Percentiles rank a stretch among this genome's conserved stretches.
phyloP scores from a whole-genome alignment of 2,888 invertebrate species.

The Hyposoter didymator region DNA sequence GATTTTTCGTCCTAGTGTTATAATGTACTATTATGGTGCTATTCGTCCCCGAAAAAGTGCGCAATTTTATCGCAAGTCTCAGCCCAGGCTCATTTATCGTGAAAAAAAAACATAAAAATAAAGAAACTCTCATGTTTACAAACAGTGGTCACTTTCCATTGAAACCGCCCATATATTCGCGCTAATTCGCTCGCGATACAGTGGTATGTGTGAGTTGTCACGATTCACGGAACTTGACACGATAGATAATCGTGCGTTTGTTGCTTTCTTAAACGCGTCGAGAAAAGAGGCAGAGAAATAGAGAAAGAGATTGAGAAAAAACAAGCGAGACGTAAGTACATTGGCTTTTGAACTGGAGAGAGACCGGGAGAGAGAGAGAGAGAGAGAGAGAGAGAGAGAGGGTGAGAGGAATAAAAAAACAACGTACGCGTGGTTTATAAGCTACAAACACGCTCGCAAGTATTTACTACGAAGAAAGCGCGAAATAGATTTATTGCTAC shows the following conservation, averaged over 20 bases:
- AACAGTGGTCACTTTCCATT: background rate
- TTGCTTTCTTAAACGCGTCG: constrained; percentile 46
- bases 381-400: too few species aligned
- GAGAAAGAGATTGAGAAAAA: constrained; percentile 17
- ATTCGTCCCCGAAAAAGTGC: background rate
- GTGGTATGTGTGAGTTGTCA: constrained; percentile 25
- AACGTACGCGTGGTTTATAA: constrained; percentile 32
- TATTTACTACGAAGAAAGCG: constrained; percentile 64
- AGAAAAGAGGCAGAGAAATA: background rate
- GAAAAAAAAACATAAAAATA: background rate
- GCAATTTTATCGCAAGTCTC: background rate
- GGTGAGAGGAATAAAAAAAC: background rate
- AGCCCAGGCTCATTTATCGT: background rate
- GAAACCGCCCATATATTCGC: constrained; percentile 3
- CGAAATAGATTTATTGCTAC: constrained; percentile 64
- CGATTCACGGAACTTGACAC: constrained; percentile 59
- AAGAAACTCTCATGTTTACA: background rate
- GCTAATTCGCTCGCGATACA: background rate
- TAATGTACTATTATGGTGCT: too few species aligned
- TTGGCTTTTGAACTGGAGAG: constrained; percentile 53
- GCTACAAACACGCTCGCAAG: constrained; percentile 49
- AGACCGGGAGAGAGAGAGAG: background rate
- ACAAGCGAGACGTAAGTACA: constrained; percentile 62
- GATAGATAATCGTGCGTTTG: constrained; percentile 17
- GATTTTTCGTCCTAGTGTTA: too few species aligned